phyloP scores from a whole-genome alignment of 2,797 vertebrate genomes.

The Darevskia mixta region DNA sequence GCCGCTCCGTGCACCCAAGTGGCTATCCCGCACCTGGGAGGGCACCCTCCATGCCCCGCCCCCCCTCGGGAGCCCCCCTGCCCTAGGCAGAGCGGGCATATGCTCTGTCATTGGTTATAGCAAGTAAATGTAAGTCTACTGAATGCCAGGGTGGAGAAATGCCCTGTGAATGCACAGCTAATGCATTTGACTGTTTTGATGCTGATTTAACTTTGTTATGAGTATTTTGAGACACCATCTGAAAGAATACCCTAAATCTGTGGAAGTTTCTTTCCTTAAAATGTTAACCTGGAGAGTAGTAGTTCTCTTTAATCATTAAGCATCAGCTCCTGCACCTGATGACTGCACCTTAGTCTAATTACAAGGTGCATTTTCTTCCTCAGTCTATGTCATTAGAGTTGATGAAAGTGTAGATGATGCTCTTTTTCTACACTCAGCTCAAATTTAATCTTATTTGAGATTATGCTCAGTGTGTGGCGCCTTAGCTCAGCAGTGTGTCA shows the following conservation, averaged over 20 bases:
- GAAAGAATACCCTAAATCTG: background rate
- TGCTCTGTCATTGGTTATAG: too few species aligned
- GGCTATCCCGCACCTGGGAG: too few species aligned
- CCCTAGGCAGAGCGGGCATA: too few species aligned
- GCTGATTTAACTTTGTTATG: background rate
- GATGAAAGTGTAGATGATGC: constrained; percentile 6
- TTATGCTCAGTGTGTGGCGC: constrained; percentile 31
- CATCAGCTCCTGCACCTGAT: background rate
- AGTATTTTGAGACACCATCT: background rate
- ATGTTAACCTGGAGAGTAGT: background rate
- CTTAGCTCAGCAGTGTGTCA: constrained; percentile 39
- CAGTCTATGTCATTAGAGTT: constrained; percentile 7
- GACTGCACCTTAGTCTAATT: constrained; percentile 18
- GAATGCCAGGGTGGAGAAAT: too few species aligned
- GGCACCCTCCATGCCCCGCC: too few species aligned
- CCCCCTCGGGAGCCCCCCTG: too few species aligned
- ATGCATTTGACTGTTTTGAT: background rate
- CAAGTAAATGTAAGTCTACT: too few species aligned
- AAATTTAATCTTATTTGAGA: constrained; percentile 42
- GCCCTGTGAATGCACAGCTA: background rate
- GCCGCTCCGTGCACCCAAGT: too few species aligned
- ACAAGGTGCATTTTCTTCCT: constrained; percentile 21
- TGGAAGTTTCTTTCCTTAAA: constrained; percentile 12
- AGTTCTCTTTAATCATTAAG: constrained; percentile 15
- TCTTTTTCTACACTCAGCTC: constrained; percentile 15